Base-by-base conservation (phyloP, 2,888 invertebrate species). In the Eremobia ochroleuca region DNA sequence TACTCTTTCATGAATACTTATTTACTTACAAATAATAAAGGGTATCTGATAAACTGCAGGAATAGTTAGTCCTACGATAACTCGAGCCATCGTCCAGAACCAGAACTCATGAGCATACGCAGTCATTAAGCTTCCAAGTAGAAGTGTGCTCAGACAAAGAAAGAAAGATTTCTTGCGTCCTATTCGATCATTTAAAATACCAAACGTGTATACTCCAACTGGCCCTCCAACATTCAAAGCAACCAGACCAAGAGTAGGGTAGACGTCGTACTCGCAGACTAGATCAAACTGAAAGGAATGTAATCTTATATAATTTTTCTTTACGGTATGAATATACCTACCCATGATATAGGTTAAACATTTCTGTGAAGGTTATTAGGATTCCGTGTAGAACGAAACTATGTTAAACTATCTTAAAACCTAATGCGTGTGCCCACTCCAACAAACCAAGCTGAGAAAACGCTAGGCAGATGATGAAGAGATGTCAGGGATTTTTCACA, bases 11-110 rank as follows among this genome's bases (percentile, higher is more conserved):
- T 55, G 28, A 34, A 46, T 52, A 62, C 34, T 66, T 91, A 31
- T 52, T 66, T 91, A 97, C 98, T 97, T 96, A 99, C 99, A 98
- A 91, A 99, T 99, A 79, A 99, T 99, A 93, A 99, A 99, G 0
- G 99, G 99, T 94, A 99, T 99, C 96, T 99, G 99, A 94, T 99
- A 99, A 61, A 99, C 98, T 1, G 99, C 99, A 6, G 99, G 99
- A 90, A 99, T 98, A 0, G 99, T 99, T 11, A 99, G 95, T 5
- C 99, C 99, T n/a, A 99, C 99, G 68, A 99, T 97, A 31, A 98
- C 97, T 83, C 99, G 97, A 89, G 98, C 98, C 4, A 97, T 95
- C 1, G 98, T 98, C 98, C 99, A 99, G 84, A 97, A 97, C 98
- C 98, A 98, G 93, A 98, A 99, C 90, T 98, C 97, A 65, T 97